Evolutionary conservation across 2,888 invertebrate species (phyloP), one percentile per base, ranked within the genome.

Genomic region (Venusia cambrica): DNA sequence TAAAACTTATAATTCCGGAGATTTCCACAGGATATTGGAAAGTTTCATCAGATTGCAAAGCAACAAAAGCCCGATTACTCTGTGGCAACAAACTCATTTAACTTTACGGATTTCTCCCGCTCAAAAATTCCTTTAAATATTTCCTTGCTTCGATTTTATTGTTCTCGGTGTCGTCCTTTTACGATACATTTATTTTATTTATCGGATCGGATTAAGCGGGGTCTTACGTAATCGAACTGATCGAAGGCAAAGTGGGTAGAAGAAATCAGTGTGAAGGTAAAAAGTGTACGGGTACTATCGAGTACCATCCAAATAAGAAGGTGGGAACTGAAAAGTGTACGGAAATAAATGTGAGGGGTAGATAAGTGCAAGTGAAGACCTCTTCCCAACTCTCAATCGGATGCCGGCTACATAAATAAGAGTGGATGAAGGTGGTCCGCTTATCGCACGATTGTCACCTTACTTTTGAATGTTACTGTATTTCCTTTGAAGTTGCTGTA

Each of bases 301-400:
- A n/a, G n/a, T n/a, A n/a, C n/a, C n/a, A n/a, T n/a, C n/a, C n/a
- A n/a, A 79, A 31, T 41, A 35, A 43, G 72, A 41, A 38, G 71
- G 71, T n/a, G n/a, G n/a, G n/a, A n/a, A n/a, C n/a, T n/a, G n/a
- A n/a, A 70, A 75, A 75, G 69, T 66, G 67, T 57, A 62, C 79
- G 80, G 85, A 84, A 85, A 85, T 76, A 83, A 81, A 84, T 74
- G 75, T 73, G 72, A 59, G 71, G 85, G 85, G 85, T 83, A 85
- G 85, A 85, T 85, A 87, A 77, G 72, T 70, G 58, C 59, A 66
- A 62, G 69, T 71, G 72, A 73, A 74, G 80, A 73, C 73, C 69
- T 62, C 74, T 69, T 58, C 52, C 61, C 61, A 32, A 30, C 73
- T 78, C 81, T 83, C 84, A 81, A 81, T 85, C 79, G 85, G 81